These are phyloP conservation scores for Eulithis testata DNA, from an alignment of 2,888 invertebrate species.

Conservation along the genomic window DNA sequence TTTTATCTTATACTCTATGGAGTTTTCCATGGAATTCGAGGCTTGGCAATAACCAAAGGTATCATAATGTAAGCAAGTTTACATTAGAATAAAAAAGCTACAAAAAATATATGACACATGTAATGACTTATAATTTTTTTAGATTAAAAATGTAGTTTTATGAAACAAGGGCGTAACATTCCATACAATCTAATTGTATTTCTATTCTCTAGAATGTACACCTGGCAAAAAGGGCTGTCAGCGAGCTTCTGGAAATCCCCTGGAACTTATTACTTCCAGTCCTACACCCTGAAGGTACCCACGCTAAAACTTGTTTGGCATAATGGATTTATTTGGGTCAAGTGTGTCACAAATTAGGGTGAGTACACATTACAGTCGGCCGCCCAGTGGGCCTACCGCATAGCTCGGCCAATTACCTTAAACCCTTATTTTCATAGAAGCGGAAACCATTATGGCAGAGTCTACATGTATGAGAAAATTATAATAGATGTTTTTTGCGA, in stretches of 20 bases:
- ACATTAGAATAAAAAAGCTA: too few species aligned
- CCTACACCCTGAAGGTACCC: conserved; percentile 19
- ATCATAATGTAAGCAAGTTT: too few species aligned
- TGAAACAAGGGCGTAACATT: too few species aligned
- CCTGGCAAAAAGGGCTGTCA: not conserved
- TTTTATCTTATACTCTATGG: too few species aligned
- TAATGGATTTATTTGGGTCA: conserved; percentile 56
- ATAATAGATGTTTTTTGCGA: not conserved
- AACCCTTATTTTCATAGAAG: conserved; percentile 2
- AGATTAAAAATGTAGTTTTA: too few species aligned
- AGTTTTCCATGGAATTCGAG: too few species aligned
- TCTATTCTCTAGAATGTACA: too few species aligned
- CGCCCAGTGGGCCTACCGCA: conserved; percentile 6
- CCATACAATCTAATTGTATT: too few species aligned
- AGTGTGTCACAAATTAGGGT: conserved; percentile 51
- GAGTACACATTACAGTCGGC: conserved; percentile 35
- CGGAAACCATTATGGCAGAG: not conserved
- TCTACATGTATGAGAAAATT: too few species aligned
- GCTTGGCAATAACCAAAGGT: too few species aligned
- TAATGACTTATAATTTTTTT: too few species aligned
- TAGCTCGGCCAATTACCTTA: conserved; percentile 17
- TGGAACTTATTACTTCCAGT: not conserved
- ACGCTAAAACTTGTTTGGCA: conserved; percentile 35
- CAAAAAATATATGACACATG: too few species aligned
- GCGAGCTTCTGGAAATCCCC: conserved; percentile 31